Evolutionary conservation across 2,113 vertebrate genomes (phyloP), one percentile per base, ranked within the genome.

Genomic region (Phocoena sinus): DNA sequence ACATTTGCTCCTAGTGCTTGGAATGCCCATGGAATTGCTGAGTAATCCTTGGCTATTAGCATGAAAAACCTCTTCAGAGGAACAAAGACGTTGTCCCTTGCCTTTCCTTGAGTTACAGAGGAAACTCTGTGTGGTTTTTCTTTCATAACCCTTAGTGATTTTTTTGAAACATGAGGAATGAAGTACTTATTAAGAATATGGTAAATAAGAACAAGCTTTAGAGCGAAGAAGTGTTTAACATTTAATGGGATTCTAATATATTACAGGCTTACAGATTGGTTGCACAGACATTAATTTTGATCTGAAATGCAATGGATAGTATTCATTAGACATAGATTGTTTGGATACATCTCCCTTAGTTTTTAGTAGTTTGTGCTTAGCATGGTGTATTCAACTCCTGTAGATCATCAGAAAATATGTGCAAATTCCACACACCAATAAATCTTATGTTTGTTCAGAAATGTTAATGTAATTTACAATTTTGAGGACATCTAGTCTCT

Each of bases 61-160:
- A 95, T 81, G 36, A 93, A 62, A 96, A 90, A 88, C 25, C 62
- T 97, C 89, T 92, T 96, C 31, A 96, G 91, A 96, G 6, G 47
- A 95, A 82, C 71, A 95, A 96, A 97, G 15, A 58, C 31, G 50
- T 56, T 76, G 87, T 81, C 3, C 0, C 67, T 89, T 93, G n/a
- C 2, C 94, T 71, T 83, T 93, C 3, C 67, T 95, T 95, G 63
- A 81, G 41, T 3, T 89, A 47, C 6, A 84, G 0, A 76, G 17
- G 18, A 58, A 97, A 89, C 1, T 38, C 1, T 38, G 17, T 41
- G 41, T 85, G 26, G 2, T 84, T 47, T 53, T 93, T 21, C 91
- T 38, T 90, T 36, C 7, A 63, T 68, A 71, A 68, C 3, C 21
- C 41, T 23, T 25, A 92, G n/a, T 53, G 25, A 50, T 70, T 74